Percentiles rank a stretch among this genome's conserved stretches.
Conservation (phyloP, 2,797 vertebrate genomes). For the Myotis pilosus region DNA sequence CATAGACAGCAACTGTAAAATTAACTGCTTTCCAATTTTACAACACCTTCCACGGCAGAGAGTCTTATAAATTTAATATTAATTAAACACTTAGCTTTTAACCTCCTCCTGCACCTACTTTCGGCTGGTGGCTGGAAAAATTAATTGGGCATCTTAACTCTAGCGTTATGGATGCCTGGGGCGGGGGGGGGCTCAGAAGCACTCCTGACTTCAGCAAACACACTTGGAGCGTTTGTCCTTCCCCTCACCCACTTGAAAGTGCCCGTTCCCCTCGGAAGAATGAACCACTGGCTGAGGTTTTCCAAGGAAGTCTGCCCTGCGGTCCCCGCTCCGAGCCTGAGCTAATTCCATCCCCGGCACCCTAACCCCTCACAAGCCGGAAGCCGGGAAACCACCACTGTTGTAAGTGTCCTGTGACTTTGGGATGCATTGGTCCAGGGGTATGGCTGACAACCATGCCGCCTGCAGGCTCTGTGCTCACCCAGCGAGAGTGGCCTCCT, state of each 20-base stretch:
- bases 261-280: constrained; percentile 55
- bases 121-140: constrained; percentile 86
- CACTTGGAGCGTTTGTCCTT: constrained; percentile 76
- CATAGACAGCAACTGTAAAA: constrained; percentile 85
- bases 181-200: constrained; percentile 83
- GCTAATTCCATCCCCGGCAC: constrained; percentile 74
- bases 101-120: constrained; percentile 86
- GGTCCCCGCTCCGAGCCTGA: constrained; percentile 47
- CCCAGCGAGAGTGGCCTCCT: neutral
- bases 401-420: constrained; percentile 67
- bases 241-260: constrained; percentile 82
- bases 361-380: constrained; percentile 65
- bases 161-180: constrained; percentile 81
- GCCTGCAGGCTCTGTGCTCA: neutral
- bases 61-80: constrained; percentile 90
- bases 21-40: constrained; percentile 88
- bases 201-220: constrained; percentile 81
- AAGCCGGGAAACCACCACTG: neutral
- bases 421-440: neutral
- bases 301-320: constrained; percentile 75
- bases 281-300: constrained; percentile 74
- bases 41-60: constrained; percentile 86
- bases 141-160: constrained; percentile 88
- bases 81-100: constrained; percentile 90
- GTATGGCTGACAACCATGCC: neutral